These are phyloP conservation scores for Gasterosteus nipponicus DNA, from an alignment of 2,113 vertebrate genomes.

Conservation along the genomic window DNA sequence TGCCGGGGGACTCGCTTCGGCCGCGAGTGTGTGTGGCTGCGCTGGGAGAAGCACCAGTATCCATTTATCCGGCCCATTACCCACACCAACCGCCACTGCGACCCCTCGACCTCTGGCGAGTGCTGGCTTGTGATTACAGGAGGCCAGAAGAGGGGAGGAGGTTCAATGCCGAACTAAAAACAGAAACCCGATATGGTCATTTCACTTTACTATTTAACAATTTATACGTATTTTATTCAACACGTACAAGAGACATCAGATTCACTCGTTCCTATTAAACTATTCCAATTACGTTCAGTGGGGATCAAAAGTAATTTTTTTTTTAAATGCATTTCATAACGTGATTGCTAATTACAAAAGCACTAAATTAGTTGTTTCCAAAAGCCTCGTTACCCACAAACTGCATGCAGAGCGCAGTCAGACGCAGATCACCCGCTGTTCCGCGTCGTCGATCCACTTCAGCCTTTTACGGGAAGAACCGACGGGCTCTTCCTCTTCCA, in stretches of 20 bases:
- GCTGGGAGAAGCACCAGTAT: slow-evolving; percentile 55
- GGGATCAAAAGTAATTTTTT: neutral
- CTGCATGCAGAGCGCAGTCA: too few relatives aligned
- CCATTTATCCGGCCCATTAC: slow-evolving; percentile 73
- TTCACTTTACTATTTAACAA: neutral
- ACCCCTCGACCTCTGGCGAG: slow-evolving; percentile 48
- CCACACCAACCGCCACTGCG: slow-evolving; percentile 30
- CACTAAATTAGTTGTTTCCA: neutral
- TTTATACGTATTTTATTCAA: too few relatives aligned
- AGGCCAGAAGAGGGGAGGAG: slow-evolving; percentile 18
- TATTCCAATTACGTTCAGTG: neutral
- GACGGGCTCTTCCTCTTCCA: slow-evolving; percentile 6
- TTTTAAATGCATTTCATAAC: neutral
- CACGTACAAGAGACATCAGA: too few relatives aligned
- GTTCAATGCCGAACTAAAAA: neutral
- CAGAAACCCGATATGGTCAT: neutral
- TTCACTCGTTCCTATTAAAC: neutral
- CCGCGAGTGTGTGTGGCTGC: slow-evolving; percentile 25
- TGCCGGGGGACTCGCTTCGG: slow-evolving; percentile 37
- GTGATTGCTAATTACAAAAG: neutral
- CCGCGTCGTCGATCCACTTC: neutral
- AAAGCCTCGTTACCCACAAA: neutral
- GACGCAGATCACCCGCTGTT: too few relatives aligned
- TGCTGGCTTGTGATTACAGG: slow-evolving; percentile 35
- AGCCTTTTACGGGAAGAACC: neutral